Base-by-base conservation (phyloP, 2,888 invertebrate species). In the Strigamia maritima region DNA sequence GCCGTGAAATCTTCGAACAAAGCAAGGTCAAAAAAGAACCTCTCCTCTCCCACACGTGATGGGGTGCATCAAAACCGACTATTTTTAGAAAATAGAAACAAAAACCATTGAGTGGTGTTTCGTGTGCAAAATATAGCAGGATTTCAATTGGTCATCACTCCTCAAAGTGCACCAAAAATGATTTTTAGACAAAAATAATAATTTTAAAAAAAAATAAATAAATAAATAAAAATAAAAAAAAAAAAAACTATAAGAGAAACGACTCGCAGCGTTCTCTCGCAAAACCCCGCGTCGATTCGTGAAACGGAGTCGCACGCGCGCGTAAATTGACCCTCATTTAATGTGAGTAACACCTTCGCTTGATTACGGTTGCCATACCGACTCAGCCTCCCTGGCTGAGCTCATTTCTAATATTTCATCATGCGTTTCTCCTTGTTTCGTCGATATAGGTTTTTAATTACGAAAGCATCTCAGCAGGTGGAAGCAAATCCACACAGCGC, bases 301-400 rank as follows among this genome's bases (percentile, higher is more conserved):
- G 54, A 54, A n/a, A 54, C 54, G 54, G 8, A 54, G 54, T 54
- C 54, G 19, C 54, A 54, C 54, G 54, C 14, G 54, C 19, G 54
- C 54, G 54, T 54, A 54, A 54, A 54, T 54, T 54, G 54, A 54
- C 54, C 54, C 54, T 54, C 54, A 16, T 54, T 54, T 54, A 54
- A 54, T 54, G 54, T 54, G 54, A 54, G 54, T 54, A 54, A 54
- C 54, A 54, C 54, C 54, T 54, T 54, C 54, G 8, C 54, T 54
- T 54, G 54, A 54, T 54, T 54, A 54, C 54, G 54, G 54, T 54
- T 54, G 54, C 54, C 54, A 54, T 54, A 54, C 54, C 54, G 54
- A 54, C 54, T n/a, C 54, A 54, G 54, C 54, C 54, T 54, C 54
- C 54, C 54, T 54, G 16, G 54, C 54, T 54, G 54, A 19, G 54